Evolutionary conservation across 64 coral and sea anemone species (phyloP).

Genomic region (Catalaphyllia jardinei): DNA sequence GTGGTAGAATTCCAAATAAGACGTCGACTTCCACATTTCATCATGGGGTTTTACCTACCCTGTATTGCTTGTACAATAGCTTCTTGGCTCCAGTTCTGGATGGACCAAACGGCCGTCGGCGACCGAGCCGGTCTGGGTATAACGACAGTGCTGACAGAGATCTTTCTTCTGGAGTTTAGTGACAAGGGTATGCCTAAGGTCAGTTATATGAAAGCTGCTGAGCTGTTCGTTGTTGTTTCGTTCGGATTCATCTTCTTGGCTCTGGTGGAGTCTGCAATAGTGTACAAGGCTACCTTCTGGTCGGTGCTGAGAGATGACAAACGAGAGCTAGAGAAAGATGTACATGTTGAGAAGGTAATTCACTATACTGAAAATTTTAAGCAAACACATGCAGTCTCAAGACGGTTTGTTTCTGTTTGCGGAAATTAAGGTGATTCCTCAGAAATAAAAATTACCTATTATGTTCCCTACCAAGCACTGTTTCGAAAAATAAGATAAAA

Average conservation of each 20-base stretch:
- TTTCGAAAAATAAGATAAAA: too few species aligned
- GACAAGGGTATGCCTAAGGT: conserved; percentile 53
- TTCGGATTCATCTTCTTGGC: conserved; percentile 50
- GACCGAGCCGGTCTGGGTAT: conserved; percentile 46
- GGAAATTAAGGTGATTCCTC: too few species aligned
- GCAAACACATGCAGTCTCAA: too few species aligned
- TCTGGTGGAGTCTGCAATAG: conserved; percentile 48
- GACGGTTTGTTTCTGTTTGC: too few species aligned
- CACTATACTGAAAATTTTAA: too few species aligned
- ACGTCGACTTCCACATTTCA: conserved; percentile 48
- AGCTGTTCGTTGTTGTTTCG: conserved; percentile 59
- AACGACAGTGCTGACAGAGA: conserved; percentile 42
- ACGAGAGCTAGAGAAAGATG: not conserved
- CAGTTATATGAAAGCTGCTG: conserved; percentile 63
- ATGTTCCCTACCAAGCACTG: too few species aligned
- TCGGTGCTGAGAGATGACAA: not conserved
- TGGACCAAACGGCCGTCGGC: conserved; percentile 33
- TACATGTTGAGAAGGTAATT: conserved; percentile 5
- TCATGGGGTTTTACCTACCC: conserved; percentile 57
- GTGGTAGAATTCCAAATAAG: conserved; percentile 34
- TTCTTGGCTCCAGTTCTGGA: conserved; percentile 69
- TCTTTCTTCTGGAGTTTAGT: conserved; percentile 46
- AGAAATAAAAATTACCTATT: too few species aligned
- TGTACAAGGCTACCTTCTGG: conserved; percentile 6
- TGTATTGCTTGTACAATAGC: conserved; percentile 50